Evolutionary conservation across 2,113 vertebrate species (phyloP).

Genomic region (Melanostigma gelatinosum): DNA sequence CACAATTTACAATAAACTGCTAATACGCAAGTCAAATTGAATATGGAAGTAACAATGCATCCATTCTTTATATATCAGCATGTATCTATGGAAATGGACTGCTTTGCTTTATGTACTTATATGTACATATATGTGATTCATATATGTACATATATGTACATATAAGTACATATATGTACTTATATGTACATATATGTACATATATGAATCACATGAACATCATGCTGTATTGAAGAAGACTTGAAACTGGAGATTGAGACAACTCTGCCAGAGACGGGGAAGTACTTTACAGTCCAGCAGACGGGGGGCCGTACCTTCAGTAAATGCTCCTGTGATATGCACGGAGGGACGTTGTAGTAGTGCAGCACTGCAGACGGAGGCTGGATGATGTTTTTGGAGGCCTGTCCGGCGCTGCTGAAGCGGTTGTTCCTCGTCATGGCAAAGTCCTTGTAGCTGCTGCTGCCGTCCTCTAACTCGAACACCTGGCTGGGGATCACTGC

Average conservation of each 20-base stretch:
- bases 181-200: too few species aligned
- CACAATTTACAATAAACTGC: background rate
- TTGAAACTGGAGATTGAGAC: too few species aligned
- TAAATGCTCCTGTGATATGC: slow-evolving; percentile 92
- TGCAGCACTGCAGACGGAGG: slow-evolving; percentile 96
- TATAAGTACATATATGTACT: too few species aligned
- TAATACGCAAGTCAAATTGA: background rate
- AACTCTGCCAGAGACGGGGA: background rate
- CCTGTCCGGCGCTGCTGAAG: slow-evolving; percentile 95
- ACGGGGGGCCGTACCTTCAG: slow-evolving; percentile 83
- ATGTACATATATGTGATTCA: background rate
- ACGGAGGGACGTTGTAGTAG: slow-evolving; percentile 94
- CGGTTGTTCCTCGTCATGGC: slow-evolving; percentile 98
- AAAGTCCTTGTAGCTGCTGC: slow-evolving; percentile 98
- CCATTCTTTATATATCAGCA: background rate
- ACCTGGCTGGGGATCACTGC: slow-evolving; percentile 97
- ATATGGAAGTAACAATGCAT: background rate
- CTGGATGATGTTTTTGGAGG: slow-evolving; percentile 98
- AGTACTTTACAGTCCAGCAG: background rate
- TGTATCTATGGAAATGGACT: background rate
- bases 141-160: too few species aligned
- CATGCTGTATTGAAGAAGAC: too few species aligned
- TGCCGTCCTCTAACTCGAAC: slow-evolving; percentile 93
- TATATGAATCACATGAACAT: too few species aligned
- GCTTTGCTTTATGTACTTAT: background rate